phyloP scores from a whole-genome alignment of 2,113 vertebrate genomes.

The Orthochromis malagaraziensis region DNA sequence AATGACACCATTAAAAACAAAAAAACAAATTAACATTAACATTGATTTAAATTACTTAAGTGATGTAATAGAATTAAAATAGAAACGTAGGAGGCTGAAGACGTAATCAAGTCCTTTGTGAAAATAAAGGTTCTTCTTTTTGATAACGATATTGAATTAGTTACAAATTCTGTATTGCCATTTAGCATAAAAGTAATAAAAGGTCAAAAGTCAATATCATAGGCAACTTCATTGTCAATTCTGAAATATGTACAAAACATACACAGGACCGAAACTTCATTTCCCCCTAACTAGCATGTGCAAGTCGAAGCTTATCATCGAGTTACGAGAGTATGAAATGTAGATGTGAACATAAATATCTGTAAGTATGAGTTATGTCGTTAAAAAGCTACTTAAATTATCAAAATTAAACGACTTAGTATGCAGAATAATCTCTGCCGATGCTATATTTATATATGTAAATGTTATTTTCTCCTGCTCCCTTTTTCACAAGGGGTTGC shows the following conservation, averaged over 20 bases:
- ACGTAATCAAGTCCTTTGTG: not conserved
- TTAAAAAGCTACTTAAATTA: not conserved
- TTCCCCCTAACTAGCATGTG: not conserved
- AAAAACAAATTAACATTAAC: not conserved
- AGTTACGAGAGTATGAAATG: not conserved
- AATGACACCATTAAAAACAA: not conserved
- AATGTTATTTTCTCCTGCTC: not conserved
- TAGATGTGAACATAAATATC: not conserved
- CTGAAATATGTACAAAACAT: not conserved
- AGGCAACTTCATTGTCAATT: not conserved
- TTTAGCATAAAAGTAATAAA: not conserved
- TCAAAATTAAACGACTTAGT: fast-evolving
- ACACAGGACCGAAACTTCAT: fast-evolving
- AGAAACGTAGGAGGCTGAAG: not conserved
- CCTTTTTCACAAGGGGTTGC: not conserved
- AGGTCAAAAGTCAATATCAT: not conserved
- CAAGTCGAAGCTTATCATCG: not conserved
- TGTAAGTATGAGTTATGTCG: not conserved
- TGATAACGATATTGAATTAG: not conserved
- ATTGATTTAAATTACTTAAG: not conserved
- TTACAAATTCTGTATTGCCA: not conserved
- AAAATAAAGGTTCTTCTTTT: not conserved
- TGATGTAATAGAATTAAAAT: not conserved
- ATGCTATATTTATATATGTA: not conserved
- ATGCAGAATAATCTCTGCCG: not conserved